phyloP scores from a whole-genome alignment of 2,113 vertebrate genomes.

The Colinus virginianus region DNA sequence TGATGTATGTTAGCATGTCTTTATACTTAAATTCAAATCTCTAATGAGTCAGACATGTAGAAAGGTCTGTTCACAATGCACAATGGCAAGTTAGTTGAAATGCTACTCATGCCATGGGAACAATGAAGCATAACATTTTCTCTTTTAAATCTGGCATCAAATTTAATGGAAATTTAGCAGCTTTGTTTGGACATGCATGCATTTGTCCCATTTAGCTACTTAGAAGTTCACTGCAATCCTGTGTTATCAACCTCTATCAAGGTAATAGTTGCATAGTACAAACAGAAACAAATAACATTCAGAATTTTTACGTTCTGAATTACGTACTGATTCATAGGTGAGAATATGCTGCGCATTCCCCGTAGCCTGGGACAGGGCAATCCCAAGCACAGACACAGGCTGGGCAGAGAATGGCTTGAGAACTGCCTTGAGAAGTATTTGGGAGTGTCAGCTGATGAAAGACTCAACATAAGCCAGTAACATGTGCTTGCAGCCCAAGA shows the following conservation, averaged over 20 bases:
- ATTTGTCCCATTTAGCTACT: no score
- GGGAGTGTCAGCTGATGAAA: no score
- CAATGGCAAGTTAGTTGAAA: slow-evolving; percentile 44
- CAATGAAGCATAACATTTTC: slow-evolving; percentile 38
- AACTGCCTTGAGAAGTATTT: no score
- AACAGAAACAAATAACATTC: not conserved
- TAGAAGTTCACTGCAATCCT: not conserved
- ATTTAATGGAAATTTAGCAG: not conserved
- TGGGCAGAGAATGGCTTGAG: no score
- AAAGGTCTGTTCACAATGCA: slow-evolving; percentile 19
- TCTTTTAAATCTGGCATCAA: slow-evolving; percentile 44
- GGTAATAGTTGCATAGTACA: not conserved
- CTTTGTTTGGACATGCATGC: not conserved
- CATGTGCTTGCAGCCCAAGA: no score
- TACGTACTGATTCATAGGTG: not conserved
- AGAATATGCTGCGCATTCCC: not conserved
- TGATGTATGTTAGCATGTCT: slow-evolving; percentile 12
- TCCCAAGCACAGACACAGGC: no score
- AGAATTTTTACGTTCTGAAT: not conserved
- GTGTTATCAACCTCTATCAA: not conserved
- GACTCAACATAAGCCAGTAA: no score
- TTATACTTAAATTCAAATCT: slow-evolving; percentile 32
- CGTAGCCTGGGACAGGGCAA: no score
- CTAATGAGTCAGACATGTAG: slow-evolving; percentile 38
- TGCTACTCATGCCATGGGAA: slow-evolving; percentile 48